Conservation (phyloP, 1,140 invertebrate genomes). For the Anthonomus grandis region DNA sequence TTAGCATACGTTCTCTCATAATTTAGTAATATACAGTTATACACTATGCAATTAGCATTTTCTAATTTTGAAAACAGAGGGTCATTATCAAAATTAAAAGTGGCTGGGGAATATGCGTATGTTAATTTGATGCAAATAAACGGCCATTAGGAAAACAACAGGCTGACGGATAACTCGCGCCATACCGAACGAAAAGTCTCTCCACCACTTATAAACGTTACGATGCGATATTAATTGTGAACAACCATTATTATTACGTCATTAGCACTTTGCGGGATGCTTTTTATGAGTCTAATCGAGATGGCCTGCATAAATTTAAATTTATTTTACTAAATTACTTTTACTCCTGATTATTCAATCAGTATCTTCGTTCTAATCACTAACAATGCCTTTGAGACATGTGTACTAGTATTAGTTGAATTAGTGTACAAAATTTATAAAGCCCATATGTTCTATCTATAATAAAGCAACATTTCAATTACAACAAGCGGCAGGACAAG, state of each 20-base stretch:
- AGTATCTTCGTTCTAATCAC: too few relatives aligned
- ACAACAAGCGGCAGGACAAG: too few relatives aligned
- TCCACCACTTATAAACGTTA: conserved; percentile 35
- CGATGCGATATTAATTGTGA: conserved; percentile 47
- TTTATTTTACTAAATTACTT: conserved; percentile 37
- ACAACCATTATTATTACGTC: conserved; percentile 46
- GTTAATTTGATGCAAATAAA: conserved; percentile 26
- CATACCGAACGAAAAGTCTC: conserved; percentile 28
- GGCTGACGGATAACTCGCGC: conserved; percentile 33
- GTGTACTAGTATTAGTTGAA: too few relatives aligned
- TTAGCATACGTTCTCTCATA: too few relatives aligned
- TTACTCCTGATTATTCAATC: too few relatives aligned
- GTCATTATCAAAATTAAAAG: conserved; percentile 27
- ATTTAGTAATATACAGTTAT: too few relatives aligned
- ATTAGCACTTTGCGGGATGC: conserved; percentile 44
- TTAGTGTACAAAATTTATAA: too few relatives aligned
- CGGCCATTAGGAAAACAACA: conserved; percentile 28
- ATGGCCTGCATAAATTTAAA: conserved; percentile 43
- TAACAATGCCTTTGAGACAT: too few relatives aligned
- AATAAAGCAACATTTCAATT: too few relatives aligned
- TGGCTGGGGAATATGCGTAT: conserved; percentile 25
- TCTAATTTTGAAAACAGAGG: conserved; percentile 19
- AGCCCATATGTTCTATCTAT: too few relatives aligned
- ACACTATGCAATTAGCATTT: conserved; percentile 25
- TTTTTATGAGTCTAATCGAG: conserved; percentile 42